Evolutionary conservation across 2,113 vertebrate genomes (phyloP).

Genomic region (Chaenocephalus aceratus): DNA sequence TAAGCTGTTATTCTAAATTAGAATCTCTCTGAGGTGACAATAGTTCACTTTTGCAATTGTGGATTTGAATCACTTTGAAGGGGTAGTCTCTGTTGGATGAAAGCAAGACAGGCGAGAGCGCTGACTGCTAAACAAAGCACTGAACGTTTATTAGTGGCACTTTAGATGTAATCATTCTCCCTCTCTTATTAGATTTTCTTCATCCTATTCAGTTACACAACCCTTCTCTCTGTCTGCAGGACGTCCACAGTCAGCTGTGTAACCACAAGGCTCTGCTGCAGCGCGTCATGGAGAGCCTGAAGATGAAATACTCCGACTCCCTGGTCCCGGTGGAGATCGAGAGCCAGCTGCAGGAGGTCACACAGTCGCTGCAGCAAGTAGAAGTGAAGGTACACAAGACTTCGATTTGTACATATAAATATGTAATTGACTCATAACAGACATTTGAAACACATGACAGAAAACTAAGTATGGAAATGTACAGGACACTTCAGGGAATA

Average conservation of each 20-base stretch:
- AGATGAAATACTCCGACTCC: slow-evolving; percentile 87
- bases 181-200: background rate
- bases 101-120: background rate
- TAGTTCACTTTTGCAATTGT: background rate
- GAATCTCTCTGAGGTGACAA: slow-evolving; percentile 22
- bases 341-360: slow-evolving; percentile 85
- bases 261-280: slow-evolving; percentile 86
- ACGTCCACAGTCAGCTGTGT: slow-evolving; percentile 82
- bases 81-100: slow-evolving; percentile 14
- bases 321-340: slow-evolving; percentile 87
- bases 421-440: no score
- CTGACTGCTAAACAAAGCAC: background rate
- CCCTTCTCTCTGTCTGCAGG: slow-evolving; percentile 74
- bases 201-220: background rate
- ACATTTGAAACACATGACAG: background rate
- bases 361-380: slow-evolving; percentile 81
- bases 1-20: background rate
- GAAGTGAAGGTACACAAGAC: slow-evolving; percentile 88
- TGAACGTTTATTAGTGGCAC: background rate
- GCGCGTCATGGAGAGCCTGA: slow-evolving; percentile 86
- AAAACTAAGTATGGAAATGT: background rate
- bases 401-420: background rate
- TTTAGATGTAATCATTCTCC: background rate
- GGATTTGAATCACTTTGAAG: slow-evolving; percentile 8
- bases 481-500: no score